Conservation (phyloP, 2,888 invertebrate genomes). For the Lydus trimaculatus region DNA sequence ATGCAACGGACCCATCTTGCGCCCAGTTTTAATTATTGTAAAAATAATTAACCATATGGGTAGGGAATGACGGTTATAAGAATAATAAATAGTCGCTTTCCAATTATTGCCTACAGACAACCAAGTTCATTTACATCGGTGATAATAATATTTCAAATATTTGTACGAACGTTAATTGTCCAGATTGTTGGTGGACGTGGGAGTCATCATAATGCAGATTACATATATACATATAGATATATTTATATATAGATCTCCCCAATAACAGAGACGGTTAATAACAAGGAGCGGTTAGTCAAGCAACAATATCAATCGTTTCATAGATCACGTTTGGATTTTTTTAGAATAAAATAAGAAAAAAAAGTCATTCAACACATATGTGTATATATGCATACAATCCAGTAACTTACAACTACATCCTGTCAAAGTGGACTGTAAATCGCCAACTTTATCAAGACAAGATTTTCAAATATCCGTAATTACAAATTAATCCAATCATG, state of each 20-base stretch:
- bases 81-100: constrained; percentile 58
- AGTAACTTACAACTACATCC: background rate
- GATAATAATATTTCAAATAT: constrained; percentile 60
- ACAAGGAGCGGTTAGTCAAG: background rate
- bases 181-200: constrained; percentile 37
- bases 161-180: constrained; percentile 56
- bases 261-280: constrained; percentile 7
- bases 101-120: constrained; percentile 57
- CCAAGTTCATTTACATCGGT: constrained; percentile 56
- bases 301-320: constrained; percentile 6
- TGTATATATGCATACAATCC: background rate
- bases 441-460: background rate
- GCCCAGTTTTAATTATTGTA: constrained; percentile 37
- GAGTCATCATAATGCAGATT: constrained; percentile 21
- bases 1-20: constrained; percentile 35
- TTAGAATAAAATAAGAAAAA: background rate
- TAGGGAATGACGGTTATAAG: constrained; percentile 49
- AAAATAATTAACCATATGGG: constrained; percentile 38
- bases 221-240: background rate
- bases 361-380: background rate
- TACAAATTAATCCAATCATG: constrained; percentile 25
- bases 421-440: background rate
- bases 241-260: background rate
- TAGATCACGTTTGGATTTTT: constrained; percentile 3
- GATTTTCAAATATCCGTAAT: constrained; percentile 18